Conservation (phyloP, 2,888 invertebrate genomes). For the Cryptosula pallasiana region DNA sequence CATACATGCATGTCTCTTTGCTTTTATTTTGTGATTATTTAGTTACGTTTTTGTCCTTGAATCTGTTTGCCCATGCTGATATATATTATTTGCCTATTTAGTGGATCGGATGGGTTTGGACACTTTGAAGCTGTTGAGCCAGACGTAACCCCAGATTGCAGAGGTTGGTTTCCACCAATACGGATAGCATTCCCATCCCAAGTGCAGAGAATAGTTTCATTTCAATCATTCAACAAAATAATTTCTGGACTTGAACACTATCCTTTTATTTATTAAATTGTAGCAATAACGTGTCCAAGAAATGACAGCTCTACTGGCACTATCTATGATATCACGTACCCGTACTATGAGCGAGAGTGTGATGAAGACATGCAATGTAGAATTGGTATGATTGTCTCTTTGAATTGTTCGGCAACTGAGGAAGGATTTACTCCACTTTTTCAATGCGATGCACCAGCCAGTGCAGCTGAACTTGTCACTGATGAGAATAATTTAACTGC, state of each 20-base stretch:
- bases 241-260: no score
- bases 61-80: no score
- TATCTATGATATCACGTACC: not conserved
- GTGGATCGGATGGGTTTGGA: not conserved
- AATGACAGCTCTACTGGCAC: not conserved
- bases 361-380: not conserved
- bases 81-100: not conserved
- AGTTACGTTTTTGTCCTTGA: no score
- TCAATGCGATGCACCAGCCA: not conserved
- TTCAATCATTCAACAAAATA: no score
- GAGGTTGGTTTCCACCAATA: not conserved
- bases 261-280: no score
- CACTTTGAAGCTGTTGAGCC: constrained; percentile 7
- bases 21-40: no score
- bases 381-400: not conserved
- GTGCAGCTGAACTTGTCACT: not conserved
- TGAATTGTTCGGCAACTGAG: not conserved
- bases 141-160: not conserved
- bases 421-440: not conserved
- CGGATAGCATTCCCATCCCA: no score
- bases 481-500: not conserved
- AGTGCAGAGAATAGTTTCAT: no score
- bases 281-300: constrained; percentile 3
- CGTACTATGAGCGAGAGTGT: constrained; percentile 4
- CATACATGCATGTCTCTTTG: no score